phyloP scores from a whole-genome alignment of 2,797 vertebrate genomes.

The Pelobates cultripes region DNA sequence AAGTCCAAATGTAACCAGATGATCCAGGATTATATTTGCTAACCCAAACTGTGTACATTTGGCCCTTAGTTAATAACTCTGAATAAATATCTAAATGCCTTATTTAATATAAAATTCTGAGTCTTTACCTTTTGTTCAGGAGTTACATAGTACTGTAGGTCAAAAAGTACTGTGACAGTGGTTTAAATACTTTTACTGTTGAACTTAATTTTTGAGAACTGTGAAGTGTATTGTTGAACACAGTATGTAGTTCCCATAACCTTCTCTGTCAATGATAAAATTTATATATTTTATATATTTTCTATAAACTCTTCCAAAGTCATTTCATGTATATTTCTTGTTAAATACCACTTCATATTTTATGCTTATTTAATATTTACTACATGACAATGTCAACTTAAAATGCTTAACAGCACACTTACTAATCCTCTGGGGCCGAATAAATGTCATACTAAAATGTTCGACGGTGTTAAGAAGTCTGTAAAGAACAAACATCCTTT shows the following conservation, averaged over 20 bases:
- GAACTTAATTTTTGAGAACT: slow-evolving; percentile 17
- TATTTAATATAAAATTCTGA: no score
- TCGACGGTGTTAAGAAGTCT: slow-evolving; percentile 29
- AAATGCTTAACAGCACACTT: slow-evolving; percentile 52
- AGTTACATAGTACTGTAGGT: no score
- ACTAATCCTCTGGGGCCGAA: slow-evolving; percentile 52
- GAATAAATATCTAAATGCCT: no score
- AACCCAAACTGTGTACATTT: no score
- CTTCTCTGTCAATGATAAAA: slow-evolving; percentile 50
- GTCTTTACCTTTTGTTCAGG: no score
- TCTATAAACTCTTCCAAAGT: slow-evolving; percentile 50
- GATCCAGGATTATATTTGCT: no score
- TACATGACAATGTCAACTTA: slow-evolving; percentile 53
- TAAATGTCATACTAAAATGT: slow-evolving; percentile 52
- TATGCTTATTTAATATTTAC: slow-evolving; percentile 55
- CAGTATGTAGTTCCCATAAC: slow-evolving; percentile 38
- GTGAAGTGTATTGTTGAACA: slow-evolving; percentile 15
- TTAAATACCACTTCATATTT: slow-evolving; percentile 50
- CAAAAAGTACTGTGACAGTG: no score
- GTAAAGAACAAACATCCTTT: slow-evolving; percentile 30
- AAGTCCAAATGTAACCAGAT: no score
- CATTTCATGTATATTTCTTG: slow-evolving; percentile 44
- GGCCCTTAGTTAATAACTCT: no score
- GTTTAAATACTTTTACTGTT: no score
- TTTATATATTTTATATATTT: slow-evolving; percentile 53